phyloP scores from a whole-genome alignment of 2,797 vertebrate species.

The Diplodus sargus region DNA sequence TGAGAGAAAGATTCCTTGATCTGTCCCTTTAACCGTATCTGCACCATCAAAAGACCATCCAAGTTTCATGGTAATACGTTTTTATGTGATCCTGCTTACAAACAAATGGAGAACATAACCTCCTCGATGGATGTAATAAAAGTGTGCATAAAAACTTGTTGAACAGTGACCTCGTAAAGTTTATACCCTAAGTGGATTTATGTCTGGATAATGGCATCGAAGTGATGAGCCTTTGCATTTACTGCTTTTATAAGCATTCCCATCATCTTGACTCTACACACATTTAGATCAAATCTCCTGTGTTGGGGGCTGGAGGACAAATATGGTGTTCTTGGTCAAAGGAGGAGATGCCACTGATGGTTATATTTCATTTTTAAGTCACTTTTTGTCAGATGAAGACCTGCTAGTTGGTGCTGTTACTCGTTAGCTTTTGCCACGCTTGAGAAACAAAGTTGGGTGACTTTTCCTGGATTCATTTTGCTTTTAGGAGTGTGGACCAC shows the following conservation, averaged over 20 bases:
- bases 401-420: not conserved
- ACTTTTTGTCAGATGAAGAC: not conserved
- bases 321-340: not conserved
- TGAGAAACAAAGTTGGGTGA: not conserved
- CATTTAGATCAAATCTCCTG: not conserved
- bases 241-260: not conserved
- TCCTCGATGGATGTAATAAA: too few relatives aligned
- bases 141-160: too few relatives aligned
- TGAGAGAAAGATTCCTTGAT: too few relatives aligned
- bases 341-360: not conserved
- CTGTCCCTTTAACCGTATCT: too few relatives aligned
- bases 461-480: too few relatives aligned
- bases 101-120: too few relatives aligned
- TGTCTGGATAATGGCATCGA: not conserved
- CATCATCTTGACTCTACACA: not conserved
- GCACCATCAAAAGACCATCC: too few relatives aligned
- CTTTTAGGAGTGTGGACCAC: too few relatives aligned
- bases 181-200: too few relatives aligned
- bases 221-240: not conserved
- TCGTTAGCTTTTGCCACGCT: not conserved
- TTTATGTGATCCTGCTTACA: too few relatives aligned
- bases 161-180: not conserved
- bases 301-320: not conserved
- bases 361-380: not conserved
- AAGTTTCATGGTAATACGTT: too few relatives aligned